These are phyloP conservation scores for Parasteatoda lunata DNA, from an alignment of 2,888 invertebrate genomes.

Conservation along the genomic window DNA sequence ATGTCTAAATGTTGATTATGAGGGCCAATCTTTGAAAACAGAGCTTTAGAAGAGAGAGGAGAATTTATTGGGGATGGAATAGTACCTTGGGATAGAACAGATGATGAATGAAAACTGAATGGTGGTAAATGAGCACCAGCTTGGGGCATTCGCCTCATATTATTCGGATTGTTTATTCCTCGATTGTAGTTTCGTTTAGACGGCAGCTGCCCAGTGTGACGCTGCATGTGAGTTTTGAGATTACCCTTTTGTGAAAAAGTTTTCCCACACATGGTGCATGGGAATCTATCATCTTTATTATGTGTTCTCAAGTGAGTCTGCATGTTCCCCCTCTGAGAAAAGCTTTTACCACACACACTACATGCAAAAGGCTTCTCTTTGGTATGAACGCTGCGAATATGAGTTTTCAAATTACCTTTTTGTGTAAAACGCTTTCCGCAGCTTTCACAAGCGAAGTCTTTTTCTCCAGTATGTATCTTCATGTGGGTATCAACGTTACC, in stretches of 20 bases:
- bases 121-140: constrained; percentile 62
- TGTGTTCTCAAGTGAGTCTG: constrained; percentile 71
- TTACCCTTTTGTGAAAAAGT: constrained; percentile 71
- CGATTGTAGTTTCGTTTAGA: constrained; percentile 67
- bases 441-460: constrained; percentile 71
- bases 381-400: constrained; percentile 71
- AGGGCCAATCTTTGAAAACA: constrained; percentile 49
- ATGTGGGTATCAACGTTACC: constrained; percentile 71
- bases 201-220: constrained; percentile 70
- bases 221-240: constrained; percentile 71
- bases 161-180: constrained; percentile 54
- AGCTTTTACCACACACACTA: constrained; percentile 71
- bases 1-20: constrained; percentile 60
- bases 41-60: constrained; percentile 42
- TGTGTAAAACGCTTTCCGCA: constrained; percentile 71
- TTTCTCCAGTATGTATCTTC: constrained; percentile 71
- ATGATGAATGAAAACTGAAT: constrained; percentile 65
- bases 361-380: constrained; percentile 71
- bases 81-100: constrained; percentile 45
- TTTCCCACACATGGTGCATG: constrained; percentile 71
- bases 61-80: constrained; percentile 46
- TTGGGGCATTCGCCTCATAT: constrained; percentile 51
- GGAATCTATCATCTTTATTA: constrained; percentile 71
- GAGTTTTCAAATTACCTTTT: constrained; percentile 71
- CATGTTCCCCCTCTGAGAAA: constrained; percentile 71